Percentiles rank a stretch among this genome's conserved stretches.
These are phyloP conservation scores for Entomyzon cyanotis DNA, from an alignment of 2,113 vertebrate genomes.

Conservation along the genomic window DNA sequence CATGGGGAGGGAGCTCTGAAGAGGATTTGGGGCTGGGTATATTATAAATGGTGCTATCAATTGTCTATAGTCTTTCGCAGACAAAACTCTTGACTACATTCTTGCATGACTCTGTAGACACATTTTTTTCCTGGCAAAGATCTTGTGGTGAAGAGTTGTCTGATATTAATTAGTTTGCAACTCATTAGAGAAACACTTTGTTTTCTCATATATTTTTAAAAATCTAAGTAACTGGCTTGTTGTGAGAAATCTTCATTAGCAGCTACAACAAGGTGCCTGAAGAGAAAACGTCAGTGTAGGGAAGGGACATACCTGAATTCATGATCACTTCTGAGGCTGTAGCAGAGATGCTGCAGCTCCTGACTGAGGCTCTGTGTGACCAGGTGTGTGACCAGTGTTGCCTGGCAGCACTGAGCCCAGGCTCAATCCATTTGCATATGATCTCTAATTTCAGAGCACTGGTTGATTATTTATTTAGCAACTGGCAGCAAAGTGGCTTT, in stretches of 20 bases:
- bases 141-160: background rate
- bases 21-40: background rate
- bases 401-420: background rate
- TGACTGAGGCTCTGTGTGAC: background rate
- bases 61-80: background rate
- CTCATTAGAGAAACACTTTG: background rate
- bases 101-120: background rate
- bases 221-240: background rate
- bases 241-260: background rate
- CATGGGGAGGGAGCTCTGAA: background rate
- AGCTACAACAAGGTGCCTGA: background rate
- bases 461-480: conserved; percentile 67
- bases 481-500: conserved; percentile 14
- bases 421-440: background rate
- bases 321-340: background rate
- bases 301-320: background rate
- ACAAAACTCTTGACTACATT: background rate
- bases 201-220: background rate
- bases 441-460: conserved; percentile 32
- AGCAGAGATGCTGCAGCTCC: background rate
- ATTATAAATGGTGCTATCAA: background rate
- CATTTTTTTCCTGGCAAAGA: background rate
- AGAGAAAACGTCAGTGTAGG: background rate
- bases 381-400: conserved; percentile 13
- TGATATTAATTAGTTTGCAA: background rate